phyloP scores from a whole-genome alignment of 2,888 invertebrate species.

The Amitus sp. region DNA sequence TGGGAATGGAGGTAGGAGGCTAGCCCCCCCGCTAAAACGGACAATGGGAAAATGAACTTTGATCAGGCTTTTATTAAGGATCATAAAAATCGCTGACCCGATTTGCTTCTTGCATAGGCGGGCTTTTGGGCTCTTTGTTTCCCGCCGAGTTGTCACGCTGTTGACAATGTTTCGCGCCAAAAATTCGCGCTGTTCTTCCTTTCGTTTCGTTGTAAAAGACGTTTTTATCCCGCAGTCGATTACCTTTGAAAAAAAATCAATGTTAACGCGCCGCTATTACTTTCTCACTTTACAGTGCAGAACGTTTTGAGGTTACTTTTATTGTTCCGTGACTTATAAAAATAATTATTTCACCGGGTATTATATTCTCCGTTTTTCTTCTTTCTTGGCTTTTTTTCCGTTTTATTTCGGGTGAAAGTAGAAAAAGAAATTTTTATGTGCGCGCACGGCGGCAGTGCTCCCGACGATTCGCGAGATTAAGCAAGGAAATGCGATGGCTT shows the following conservation, averaged over 20 bases:
- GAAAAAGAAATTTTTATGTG: constrained; percentile 33
- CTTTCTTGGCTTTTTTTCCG: too few species aligned
- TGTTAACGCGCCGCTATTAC: constrained; percentile 12
- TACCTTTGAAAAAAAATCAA: constrained; percentile 2
- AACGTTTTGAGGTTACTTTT: constrained; percentile 37
- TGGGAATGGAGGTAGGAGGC: constrained; percentile 41
- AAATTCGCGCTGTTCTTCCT: constrained; percentile 19
- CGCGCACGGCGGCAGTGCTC: constrained; percentile 20
- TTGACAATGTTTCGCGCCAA: too few species aligned
- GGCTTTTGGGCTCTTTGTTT: not conserved
- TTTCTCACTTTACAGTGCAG: constrained; percentile 33
- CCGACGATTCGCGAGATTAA: constrained; percentile 41
- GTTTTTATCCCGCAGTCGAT: constrained; percentile 16
- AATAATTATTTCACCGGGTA: constrained; percentile 29
- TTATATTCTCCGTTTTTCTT: constrained; percentile 35
- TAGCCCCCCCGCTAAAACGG: constrained; percentile 31
- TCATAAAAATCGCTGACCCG: not conserved
- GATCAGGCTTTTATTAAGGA: constrained; percentile 5
- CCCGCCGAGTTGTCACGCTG: too few species aligned
- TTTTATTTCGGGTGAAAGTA: constrained; percentile 37
- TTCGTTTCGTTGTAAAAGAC: constrained; percentile 17
- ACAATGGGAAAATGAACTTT: constrained; percentile 20
- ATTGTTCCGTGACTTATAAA: constrained; percentile 38
- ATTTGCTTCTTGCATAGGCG: too few species aligned
- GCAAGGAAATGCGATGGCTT: constrained; percentile 37